phyloP scores from a whole-genome alignment of 2,888 invertebrate species.

The Tanytarsus gracilentus region DNA sequence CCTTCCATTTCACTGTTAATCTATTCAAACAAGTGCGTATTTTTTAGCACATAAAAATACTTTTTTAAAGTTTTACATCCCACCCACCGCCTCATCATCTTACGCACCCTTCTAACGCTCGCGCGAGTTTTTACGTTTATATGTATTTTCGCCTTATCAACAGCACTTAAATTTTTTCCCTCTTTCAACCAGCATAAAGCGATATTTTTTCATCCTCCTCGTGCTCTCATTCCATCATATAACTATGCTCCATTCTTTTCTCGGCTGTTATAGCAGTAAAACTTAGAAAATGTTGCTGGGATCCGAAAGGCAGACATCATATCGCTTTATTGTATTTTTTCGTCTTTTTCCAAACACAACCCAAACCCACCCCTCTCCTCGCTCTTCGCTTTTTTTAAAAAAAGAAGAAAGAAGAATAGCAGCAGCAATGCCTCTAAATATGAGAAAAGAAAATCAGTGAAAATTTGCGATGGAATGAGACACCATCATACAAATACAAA shows the following conservation, averaged over 20 bases:
- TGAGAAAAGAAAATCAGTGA: background rate
- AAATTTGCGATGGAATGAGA: background rate
- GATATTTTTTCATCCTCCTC: background rate
- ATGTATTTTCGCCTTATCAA: slow-evolving; percentile 23
- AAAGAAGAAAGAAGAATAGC: background rate
- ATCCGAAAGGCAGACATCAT: slow-evolving; percentile 23
- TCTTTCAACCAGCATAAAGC: background rate
- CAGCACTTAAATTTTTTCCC: slow-evolving; percentile 24
- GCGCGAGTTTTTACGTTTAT: slow-evolving; percentile 2
- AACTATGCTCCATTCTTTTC: too few relatives aligned
- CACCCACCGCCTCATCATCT: background rate
- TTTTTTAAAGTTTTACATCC: slow-evolving; percentile 25
- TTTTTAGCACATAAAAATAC: slow-evolving; percentile 27
- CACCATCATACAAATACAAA: slow-evolving; percentile 17
- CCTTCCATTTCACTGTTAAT: too few relatives aligned
- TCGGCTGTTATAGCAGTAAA: too few relatives aligned
- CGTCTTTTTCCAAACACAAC: background rate
- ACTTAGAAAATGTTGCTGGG: slow-evolving; percentile 15
- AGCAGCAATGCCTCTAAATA: background rate
- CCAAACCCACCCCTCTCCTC: too few relatives aligned
- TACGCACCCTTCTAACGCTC: slow-evolving; percentile 1
- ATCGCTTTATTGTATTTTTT: slow-evolving; percentile 26
- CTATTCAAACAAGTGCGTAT: slow-evolving; percentile 29
- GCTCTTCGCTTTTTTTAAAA: too few relatives aligned
- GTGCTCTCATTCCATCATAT: background rate